Base-by-base conservation (phyloP, 1,140 invertebrate species). In the Panagrolaimus sp. region DNA sequence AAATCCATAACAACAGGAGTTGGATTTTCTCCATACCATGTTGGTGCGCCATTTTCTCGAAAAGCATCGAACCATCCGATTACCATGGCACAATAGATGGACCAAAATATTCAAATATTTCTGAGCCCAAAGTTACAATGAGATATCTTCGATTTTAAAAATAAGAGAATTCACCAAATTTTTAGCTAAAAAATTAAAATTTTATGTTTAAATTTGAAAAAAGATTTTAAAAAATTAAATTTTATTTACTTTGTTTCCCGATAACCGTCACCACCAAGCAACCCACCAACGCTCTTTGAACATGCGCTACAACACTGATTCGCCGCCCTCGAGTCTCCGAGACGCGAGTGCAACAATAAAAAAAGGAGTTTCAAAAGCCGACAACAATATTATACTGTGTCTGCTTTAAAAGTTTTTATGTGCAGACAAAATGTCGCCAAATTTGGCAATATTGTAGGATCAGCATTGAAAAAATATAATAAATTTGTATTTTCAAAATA, bases 21-120 rank as follows among this genome's bases (percentile, higher is more conserved):
- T 32, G 67, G 69, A 43, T 79, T 76, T 43, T 79, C 78, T 12
- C 79, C 79, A 66, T 77, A 79, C 69, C 71, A 81, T 14, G 74
- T 81, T 58, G 78, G 78, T 14, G 71, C 77, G 21, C 78, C 78
- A 74, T 79, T 73, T 44, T 81, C 79, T 32, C 78, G 76, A 63
- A 79, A 81, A 21, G 76, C 76, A 44, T 71, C 73, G 70, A 79
- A 79, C 78, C 78, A 79, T 38, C 77, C 77, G 58, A 76, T 73
- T 24, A 58, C 65, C 75, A 74, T 76, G 67, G 24, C 24, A 45
- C 52, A n/a, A 24, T 58, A 12, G 14, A 21, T 21, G 28, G 21
- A 28, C 12, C 52, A 21, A 58, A 28, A n/a, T n/a, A 58, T 21
- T 58, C 15, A 58, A 58, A 58, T 58, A 58, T 58, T 21, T 58